phyloP scores from a whole-genome alignment of 2,113 vertebrate species.

The Nettapus auritus region DNA sequence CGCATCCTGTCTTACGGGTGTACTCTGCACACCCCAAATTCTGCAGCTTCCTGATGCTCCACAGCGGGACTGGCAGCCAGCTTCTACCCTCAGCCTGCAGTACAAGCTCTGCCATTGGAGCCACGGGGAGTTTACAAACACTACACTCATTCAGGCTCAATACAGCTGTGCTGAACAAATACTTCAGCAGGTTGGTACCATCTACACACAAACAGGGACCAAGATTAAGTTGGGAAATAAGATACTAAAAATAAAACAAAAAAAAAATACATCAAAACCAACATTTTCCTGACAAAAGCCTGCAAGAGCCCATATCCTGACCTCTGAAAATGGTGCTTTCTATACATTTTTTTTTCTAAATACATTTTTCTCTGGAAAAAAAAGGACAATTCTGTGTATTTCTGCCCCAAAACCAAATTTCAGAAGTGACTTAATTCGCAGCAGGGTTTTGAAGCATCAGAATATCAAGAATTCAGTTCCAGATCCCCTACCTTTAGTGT shows the following conservation, averaged over 20 bases:
- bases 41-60: neutral
- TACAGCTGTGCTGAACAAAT: neutral
- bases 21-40: neutral
- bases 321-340: neutral
- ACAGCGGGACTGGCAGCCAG: neutral
- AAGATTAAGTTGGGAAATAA: neutral
- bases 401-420: neutral
- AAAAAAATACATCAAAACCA: neutral
- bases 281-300: neutral
- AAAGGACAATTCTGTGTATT: neutral
- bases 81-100: neutral
- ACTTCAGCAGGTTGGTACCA: neutral
- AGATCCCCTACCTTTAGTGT: slow-evolving; percentile 88
- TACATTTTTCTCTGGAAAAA: neutral
- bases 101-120: neutral
- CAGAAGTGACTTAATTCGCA: neutral
- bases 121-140: neutral
- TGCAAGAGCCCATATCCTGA: neutral
- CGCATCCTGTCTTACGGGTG: neutral
- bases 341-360: neutral
- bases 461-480: neutral
- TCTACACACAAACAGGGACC: neutral
- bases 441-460: neutral
- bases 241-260: neutral
- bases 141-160: neutral